Evolutionary conservation across 2,113 vertebrate genomes (phyloP), one percentile per base, ranked within the genome.

Genomic region (Pseudopodoces humilis): DNA sequence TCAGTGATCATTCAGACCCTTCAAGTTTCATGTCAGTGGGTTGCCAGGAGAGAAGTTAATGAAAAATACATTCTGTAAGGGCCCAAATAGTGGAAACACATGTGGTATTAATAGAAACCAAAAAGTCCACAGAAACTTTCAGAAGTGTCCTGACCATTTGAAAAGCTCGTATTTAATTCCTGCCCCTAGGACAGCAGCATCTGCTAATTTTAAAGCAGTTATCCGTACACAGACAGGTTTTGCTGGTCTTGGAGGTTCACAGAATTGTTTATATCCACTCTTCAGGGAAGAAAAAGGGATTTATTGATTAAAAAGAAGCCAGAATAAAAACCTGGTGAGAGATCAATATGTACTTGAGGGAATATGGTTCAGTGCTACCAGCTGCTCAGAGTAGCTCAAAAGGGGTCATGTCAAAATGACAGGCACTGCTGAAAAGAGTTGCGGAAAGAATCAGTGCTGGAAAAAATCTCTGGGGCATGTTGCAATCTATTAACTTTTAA

Each of bases 401-500:
- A 96, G 15, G 58, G 56, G 49, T 41, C 72, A 94, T 30, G 60
- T 94, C 82, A 92, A 93, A 96, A 96, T 78, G 64, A 65, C 39
- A 96, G 43, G 23, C 64, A 43, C 68, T 83, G 76, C 68, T 92
- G 83, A 92, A 94, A 95, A 62, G 37, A 33, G 43, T 70, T 60
- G 60, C 28, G 3, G 64, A 97, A 88, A 93, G 64, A 82, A 92
- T 93, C 78, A 77, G 75, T 59, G 82, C 46, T 93, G 90, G 78
- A 85, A 95, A 95, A 92, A 92, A 83, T 93, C 93, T 92, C 85
- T n/a, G 3, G 64, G 85, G 85, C 79, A 96, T 86, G 94, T 96
- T 97, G 92, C 90, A 94, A 90, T 93, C 94, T 96, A 96, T 95
- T 97, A 95, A 96, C 86, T 97, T 97, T 96, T 97, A 97, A 97